Percentiles rank a stretch among this genome's conserved stretches.
Conservation (phyloP, 92 coral and sea anemone species). For the Muricea muricata region DNA sequence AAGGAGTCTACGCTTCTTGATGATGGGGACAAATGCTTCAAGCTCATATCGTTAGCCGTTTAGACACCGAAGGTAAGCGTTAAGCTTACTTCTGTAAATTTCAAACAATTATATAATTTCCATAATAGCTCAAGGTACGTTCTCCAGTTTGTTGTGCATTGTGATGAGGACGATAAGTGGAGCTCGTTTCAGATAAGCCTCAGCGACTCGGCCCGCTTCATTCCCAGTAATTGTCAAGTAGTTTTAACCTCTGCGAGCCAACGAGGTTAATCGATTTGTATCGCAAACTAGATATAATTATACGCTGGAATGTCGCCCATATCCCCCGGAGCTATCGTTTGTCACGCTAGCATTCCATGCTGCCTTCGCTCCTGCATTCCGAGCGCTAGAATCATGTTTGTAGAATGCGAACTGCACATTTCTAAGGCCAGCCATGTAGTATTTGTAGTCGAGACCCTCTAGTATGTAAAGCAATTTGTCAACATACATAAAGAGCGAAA, state of each 20-base stretch:
- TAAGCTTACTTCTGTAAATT: background rate
- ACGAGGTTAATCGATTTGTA: constrained; percentile 40
- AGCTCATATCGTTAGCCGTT: background rate
- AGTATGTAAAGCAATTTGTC: constrained; percentile 34
- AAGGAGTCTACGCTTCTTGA: background rate
- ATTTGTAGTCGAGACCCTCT: background rate
- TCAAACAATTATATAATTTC: constrained; percentile 27
- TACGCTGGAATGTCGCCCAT: background rate
- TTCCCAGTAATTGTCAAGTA: constrained; percentile 5
- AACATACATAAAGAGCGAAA: constrained; percentile 12
- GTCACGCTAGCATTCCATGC: constrained; percentile 3
- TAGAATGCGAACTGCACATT: background rate
- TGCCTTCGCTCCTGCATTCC: background rate
- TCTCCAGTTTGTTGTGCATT: constrained; percentile 16
- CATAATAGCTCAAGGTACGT: constrained; percentile 17
- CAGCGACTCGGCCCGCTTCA: background rate
- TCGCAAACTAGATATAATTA: constrained; percentile 15
- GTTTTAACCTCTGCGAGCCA: background rate
- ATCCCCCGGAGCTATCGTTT: background rate
- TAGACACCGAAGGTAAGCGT: constrained; percentile 8
- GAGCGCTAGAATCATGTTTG: background rate
- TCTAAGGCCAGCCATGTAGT: background rate
- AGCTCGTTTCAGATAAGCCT: background rate
- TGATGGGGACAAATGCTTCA: background rate
- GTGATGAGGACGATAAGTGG: constrained; percentile 19